These are phyloP conservation scores for Panagrolaimus sp. DNA, from an alignment of 1,140 invertebrate genomes.

Conservation along the genomic window DNA sequence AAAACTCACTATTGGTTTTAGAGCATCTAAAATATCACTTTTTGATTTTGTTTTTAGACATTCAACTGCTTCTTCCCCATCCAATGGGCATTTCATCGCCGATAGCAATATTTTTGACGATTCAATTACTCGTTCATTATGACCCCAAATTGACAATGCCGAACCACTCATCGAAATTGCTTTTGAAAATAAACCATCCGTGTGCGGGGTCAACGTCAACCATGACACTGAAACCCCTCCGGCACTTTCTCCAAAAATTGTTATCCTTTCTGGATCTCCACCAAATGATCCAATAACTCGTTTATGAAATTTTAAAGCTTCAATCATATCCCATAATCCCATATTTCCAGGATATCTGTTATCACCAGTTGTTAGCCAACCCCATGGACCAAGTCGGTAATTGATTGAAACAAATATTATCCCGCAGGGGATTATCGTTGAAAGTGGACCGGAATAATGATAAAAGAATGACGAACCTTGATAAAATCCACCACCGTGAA, in stretches of 20 bases:
- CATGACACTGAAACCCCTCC: slow-evolving; percentile 75
- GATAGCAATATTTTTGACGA: neutral
- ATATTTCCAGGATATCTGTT: slow-evolving; percentile 28
- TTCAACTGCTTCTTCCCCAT: neutral
- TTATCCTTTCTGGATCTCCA: slow-evolving; percentile 58
- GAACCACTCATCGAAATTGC: neutral
- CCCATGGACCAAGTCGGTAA: slow-evolving; percentile 37
- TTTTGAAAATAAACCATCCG: neutral
- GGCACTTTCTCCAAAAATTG: slow-evolving; percentile 64
- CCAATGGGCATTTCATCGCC: neutral
- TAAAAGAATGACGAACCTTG: slow-evolving; percentile 15
- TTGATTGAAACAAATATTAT: slow-evolving; percentile 34
- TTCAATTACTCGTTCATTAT: neutral
- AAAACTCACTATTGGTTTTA: neutral
- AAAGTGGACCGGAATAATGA: slow-evolving; percentile 9
- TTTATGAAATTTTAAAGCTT: slow-evolving; percentile 47
- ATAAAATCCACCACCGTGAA: slow-evolving; percentile 42
- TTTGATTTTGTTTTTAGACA: neutral
- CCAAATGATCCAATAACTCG: slow-evolving; percentile 51
- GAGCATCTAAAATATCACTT: neutral
- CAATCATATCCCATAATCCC: slow-evolving; percentile 39
- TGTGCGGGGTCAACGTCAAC: slow-evolving; percentile 66
- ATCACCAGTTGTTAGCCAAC: slow-evolving; percentile 22
- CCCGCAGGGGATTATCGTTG: slow-evolving; percentile 18
- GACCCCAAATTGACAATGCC: neutral